Conservation (phyloP, 2,797 vertebrate species). For the Siniperca obscura region DNA sequence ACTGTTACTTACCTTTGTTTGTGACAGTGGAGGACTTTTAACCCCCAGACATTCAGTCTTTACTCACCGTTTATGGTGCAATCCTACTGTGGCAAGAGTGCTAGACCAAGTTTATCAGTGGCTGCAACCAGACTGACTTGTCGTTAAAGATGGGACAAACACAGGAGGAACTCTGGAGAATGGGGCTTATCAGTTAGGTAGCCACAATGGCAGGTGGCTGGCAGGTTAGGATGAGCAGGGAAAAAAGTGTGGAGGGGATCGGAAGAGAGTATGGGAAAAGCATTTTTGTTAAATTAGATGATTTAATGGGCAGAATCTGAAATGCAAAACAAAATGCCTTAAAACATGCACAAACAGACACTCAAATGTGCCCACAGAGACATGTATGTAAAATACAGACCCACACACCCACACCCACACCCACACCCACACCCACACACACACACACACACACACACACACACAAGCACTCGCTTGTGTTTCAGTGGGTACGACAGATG, state of each 20-base stretch:
- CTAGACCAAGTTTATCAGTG: constrained; percentile 81
- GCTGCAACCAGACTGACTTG: constrained; percentile 73
- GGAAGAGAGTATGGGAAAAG: constrained; percentile 1
- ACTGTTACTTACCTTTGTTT: constrained; percentile 81
- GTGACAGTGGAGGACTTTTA: constrained; percentile 69
- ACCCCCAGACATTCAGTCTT: constrained; percentile 71
- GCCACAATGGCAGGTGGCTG: constrained; percentile 48
- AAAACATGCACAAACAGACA: constrained; percentile 22
- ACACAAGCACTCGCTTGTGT: constrained; percentile 31
- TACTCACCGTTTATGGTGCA: constrained; percentile 80
- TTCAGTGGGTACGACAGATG: constrained; percentile 82
- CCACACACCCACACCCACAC: constrained; percentile 14
- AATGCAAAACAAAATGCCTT: constrained; percentile 15
- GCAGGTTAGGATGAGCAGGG: constrained; percentile 32
- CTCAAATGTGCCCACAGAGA: constrained; percentile 13
- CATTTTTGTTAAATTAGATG: constrained; percentile 7
- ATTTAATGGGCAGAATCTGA: constrained; percentile 17
- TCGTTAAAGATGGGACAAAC: constrained; percentile 78
- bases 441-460: constrained; percentile 18
- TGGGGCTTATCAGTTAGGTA: constrained; percentile 62
- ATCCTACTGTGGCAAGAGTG: constrained; percentile 76
- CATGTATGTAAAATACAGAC: constrained; percentile 33
- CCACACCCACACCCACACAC: constrained; percentile 18
- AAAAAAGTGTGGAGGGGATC: constrained; percentile 4
- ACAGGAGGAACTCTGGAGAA: constrained; percentile 62